These are phyloP conservation scores for Ricordea florida DNA, from an alignment of 92 coral and sea anemone genomes.

Conservation along the genomic window DNA sequence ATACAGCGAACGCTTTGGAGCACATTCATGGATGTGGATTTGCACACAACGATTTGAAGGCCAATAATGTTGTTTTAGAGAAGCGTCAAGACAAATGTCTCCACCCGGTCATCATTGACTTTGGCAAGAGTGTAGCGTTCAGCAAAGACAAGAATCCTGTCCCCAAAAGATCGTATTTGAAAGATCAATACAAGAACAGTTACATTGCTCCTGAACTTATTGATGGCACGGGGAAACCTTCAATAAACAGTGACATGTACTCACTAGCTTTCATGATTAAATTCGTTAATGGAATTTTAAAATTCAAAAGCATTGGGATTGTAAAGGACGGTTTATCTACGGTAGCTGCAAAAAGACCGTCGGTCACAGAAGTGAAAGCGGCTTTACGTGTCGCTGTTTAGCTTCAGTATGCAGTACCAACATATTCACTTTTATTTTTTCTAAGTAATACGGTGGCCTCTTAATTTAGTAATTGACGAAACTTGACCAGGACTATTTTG, in stretches of 20 bases:
- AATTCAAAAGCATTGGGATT: not conserved
- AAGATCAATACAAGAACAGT: not conserved
- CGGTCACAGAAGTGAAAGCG: not conserved
- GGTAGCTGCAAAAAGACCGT: not conserved
- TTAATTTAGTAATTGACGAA: too few relatives aligned
- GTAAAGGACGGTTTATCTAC: not conserved
- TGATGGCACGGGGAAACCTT: constrained; percentile 29
- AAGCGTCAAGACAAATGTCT: constrained; percentile 1
- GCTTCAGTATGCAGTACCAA: too few relatives aligned
- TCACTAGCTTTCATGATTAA: constrained; percentile 24
- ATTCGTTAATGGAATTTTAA: not conserved
- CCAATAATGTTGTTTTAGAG: constrained; percentile 23
- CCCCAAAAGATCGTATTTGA: constrained; percentile 5
- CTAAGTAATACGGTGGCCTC: too few relatives aligned
- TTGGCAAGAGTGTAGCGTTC: constrained; percentile 11
- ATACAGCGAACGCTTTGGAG: constrained; percentile 16
- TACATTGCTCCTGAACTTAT: constrained; percentile 26
- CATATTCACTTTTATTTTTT: too few relatives aligned
- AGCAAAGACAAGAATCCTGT: not conserved
- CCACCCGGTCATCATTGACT: constrained; percentile 15
- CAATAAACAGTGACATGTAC: constrained; percentile 13
- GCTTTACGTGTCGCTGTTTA: too few relatives aligned
- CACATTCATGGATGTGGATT: constrained; percentile 23
- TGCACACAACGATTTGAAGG: constrained; percentile 14
- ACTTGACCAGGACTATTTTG: too few relatives aligned